Conservation (phyloP, 2,888 invertebrate genomes). For the Bombylius discolor region DNA sequence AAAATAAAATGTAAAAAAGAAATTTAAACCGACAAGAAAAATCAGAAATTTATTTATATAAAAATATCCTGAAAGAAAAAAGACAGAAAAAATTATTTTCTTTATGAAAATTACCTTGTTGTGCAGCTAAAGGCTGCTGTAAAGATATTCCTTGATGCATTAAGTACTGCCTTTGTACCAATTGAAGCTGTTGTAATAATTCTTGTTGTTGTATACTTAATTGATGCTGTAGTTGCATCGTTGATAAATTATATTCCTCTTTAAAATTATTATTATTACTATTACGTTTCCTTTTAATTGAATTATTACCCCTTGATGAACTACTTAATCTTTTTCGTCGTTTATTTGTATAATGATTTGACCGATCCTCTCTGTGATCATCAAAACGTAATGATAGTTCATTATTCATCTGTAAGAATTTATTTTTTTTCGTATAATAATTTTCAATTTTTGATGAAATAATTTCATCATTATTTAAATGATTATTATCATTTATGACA, state of each 20-base stretch:
- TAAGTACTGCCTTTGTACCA: constrained; percentile 24
- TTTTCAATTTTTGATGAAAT: too few relatives aligned
- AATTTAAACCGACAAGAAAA: background rate
- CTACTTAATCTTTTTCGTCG: background rate
- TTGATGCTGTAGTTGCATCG: constrained; percentile 24
- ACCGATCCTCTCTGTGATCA: background rate
- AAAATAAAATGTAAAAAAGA: background rate
- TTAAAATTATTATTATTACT: background rate
- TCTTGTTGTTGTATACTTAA: constrained; percentile 25
- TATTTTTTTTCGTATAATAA: too few relatives aligned
- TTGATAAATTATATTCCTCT: constrained; percentile 13
- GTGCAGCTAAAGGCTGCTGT: constrained; percentile 10
- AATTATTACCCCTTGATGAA: background rate
- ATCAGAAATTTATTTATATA: background rate
- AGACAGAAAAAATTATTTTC: background rate
- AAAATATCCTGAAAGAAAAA: background rate
- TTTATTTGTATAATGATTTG: background rate
- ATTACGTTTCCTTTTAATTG: background rate
- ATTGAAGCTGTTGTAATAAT: constrained; percentile 23
- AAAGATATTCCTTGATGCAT: constrained; percentile 23
- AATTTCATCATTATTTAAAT: too few relatives aligned
- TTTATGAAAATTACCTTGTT: background rate
- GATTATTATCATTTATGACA: too few relatives aligned
- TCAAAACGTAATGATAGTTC: background rate
- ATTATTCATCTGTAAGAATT: background rate